Evolutionary conservation across 2,797 vertebrate genomes (phyloP), one percentile per base, ranked within the genome.

Genomic region (Trichosurus vulpecula): DNA sequence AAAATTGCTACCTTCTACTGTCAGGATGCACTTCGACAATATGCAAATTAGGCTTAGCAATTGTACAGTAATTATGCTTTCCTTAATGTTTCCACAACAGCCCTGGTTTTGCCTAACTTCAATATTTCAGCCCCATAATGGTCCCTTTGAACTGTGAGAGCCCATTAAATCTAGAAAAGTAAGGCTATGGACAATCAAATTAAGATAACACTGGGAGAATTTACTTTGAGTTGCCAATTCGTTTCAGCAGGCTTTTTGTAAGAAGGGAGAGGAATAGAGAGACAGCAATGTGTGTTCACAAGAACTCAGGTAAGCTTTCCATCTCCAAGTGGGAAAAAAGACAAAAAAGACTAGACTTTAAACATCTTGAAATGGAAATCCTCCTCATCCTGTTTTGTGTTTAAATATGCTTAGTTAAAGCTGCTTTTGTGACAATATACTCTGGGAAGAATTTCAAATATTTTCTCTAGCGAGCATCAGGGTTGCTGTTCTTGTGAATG

Each of bases 171-270:
- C 56, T 56, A 52, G 91, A 92, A 66, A 94, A 95, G 13, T 51
- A 92, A 94, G 93, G 87, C 89, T 41, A 90, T 30, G 11, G 55
- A 93, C 95, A 96, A 96, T 97, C 94, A 90, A 93, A 95, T 81
- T 95, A 93, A 91, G 92, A 94, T 92, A 90, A 93, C 30, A 55
- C 91, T 74, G 53, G 54, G 91, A 93, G 95, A n/a, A 58, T 25
- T 57, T 54, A 90, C 53, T 96, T 96, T 92, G 90, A 52, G 41
- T 90, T 93, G 95, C 97, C 94, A 90, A 94, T 94, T 94, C 66
- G 31, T 52, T 91, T 93, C 27, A 6, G 41, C 27, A 74, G 41
- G 61, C 90, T 91, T 52, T 91, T 95, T 93, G 41, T 92, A 95
- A 58, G 57, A 57, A 93, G 54, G 91, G 25, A 96, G 95, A 58